These are phyloP conservation scores for Climacteris rufus DNA, from an alignment of 2,113 vertebrate genomes.

Conservation along the genomic window DNA sequence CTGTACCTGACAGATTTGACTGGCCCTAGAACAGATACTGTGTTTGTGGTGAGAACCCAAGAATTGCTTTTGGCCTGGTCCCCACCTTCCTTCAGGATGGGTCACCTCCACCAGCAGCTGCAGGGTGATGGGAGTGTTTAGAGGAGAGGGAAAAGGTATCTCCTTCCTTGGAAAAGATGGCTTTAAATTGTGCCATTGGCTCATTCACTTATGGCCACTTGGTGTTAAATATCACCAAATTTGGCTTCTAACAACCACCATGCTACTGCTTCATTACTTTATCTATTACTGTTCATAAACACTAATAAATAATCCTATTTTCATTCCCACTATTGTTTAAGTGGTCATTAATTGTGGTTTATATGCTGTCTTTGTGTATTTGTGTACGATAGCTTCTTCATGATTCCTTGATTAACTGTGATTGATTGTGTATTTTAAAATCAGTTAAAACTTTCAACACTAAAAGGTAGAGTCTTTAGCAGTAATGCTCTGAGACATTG, in stretches of 20 bases:
- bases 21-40: neutral
- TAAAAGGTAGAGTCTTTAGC: constrained; percentile 47
- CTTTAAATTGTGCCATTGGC: neutral
- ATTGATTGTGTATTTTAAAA: constrained; percentile 49
- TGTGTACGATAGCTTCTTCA: constrained; percentile 47
- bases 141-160: neutral
- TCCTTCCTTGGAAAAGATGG: neutral
- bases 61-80: neutral
- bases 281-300: constrained; percentile 22
- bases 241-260: neutral
- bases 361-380: constrained; percentile 45
- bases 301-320: constrained; percentile 57
- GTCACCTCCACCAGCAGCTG: neutral
- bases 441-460: constrained; percentile 63
- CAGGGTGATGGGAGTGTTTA: fast-evolving
- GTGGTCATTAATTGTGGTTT: constrained; percentile 63
- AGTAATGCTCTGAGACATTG: constrained; percentile 6
- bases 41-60: neutral
- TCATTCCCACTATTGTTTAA: constrained; percentile 37
- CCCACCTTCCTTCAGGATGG: neutral
- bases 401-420: constrained; percentile 59
- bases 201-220: neutral
- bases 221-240: neutral
- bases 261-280: constrained; percentile 8
- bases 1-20: neutral